Conservation (phyloP, 2,113 vertebrate species). For the Carassius carassius region DNA sequence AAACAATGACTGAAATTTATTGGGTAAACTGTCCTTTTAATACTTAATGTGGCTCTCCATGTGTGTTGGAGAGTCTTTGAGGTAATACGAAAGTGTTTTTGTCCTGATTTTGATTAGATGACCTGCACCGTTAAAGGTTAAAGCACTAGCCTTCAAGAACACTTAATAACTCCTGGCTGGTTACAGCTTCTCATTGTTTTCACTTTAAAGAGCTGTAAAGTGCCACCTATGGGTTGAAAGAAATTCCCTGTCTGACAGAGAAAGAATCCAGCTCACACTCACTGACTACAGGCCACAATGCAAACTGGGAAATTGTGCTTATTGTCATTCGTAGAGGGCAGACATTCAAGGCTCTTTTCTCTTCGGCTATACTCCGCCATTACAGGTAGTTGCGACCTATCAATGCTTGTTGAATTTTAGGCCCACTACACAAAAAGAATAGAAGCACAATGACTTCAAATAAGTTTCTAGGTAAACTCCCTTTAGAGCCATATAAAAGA, state of each 20-base stretch:
- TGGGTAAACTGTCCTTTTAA: not conserved
- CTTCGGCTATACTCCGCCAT: conserved; percentile 66
- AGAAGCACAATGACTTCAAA: conserved; percentile 81
- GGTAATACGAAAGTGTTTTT: not conserved
- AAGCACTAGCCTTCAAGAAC: conserved; percentile 56
- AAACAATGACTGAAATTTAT: not conserved
- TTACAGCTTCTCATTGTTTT: conserved; percentile 61
- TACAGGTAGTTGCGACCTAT: conserved; percentile 82
- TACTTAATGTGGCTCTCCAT: not conserved
- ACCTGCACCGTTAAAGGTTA: conserved; percentile 59
- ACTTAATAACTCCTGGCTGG: conserved; percentile 58
- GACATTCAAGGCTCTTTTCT: conserved; percentile 72
- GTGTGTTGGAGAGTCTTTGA: not conserved
- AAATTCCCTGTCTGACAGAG: conserved; percentile 54
- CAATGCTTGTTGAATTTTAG: conserved; percentile 74
- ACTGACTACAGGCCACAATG: conserved; percentile 61
- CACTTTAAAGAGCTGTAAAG: conserved; percentile 66
- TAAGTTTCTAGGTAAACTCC: conserved; percentile 76
- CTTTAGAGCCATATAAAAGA: conserved; percentile 63
- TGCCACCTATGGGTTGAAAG: conserved; percentile 60
- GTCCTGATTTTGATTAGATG: conserved; percentile 43
- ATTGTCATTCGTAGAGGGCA: conserved; percentile 77
- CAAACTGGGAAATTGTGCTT: conserved; percentile 69
- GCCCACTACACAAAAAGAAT: conserved; percentile 72
- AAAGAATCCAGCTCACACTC: conserved; percentile 55